Evolutionary conservation across 2,888 invertebrate genomes (phyloP), one percentile per base, ranked within the genome.

Genomic region (Drosophila koepferae): DNA sequence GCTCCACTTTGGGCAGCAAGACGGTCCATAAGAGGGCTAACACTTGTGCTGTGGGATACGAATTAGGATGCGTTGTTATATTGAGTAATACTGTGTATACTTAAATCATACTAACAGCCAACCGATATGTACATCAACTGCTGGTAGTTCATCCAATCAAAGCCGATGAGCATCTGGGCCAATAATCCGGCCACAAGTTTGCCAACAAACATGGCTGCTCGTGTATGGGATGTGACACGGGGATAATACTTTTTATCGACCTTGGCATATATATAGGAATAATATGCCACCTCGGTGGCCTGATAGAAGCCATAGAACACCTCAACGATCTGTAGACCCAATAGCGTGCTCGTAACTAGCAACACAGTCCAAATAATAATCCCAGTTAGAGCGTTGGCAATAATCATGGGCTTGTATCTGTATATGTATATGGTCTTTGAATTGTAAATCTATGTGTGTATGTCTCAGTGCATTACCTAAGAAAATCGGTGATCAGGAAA

Each of bases 251-350:
- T 93, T 74, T 94, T 94, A 59, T 95, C 94, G 4, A 97, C 96
- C 93, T 96, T 97, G 23, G 98, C 97, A 93, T 98, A 99, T 80
- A 98, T 97, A 90, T 99, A 99, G 0, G 98, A 97, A 90, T 96
- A 97, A 92, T 98, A 99, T 0, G 98, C 98, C 3, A 99, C 96
- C 93, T 98, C 98, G 2, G 97, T 95, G 0, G 98, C 97, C 92
- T 96, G 95, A 90, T 97, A 97, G 16, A 97, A 94, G 1, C 98
- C 98, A 92, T 97, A 98, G 78, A 95, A 94, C 41, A 95, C 94
- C 94, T 97, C 94, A 62, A 95, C 93, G 63, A 94, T 94, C 94
- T 97, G 96, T 90, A 98, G 94, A 86, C 95, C 95, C 74, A 94
- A 89, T 76, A 98, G 92, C 41, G 95, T 95, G 61, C 94, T 94